Conservation (phyloP, 2,888 invertebrate species). For the Lithophane leautieri region DNA sequence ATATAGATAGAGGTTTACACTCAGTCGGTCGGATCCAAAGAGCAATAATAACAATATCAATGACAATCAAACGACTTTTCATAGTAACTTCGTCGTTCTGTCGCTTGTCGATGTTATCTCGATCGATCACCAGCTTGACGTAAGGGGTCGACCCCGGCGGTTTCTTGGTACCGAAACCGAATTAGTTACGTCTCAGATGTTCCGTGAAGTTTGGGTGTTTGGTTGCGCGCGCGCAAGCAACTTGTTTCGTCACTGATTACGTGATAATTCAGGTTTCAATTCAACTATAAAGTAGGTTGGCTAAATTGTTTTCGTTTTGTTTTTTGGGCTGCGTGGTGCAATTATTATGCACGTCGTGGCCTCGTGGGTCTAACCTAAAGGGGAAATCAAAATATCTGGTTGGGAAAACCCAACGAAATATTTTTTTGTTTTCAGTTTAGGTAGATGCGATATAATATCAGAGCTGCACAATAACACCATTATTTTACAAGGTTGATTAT, state of each 20-base stretch:
- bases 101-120: constrained; percentile 62
- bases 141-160: constrained; percentile 57
- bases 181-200: constrained; percentile 63
- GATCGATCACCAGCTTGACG: constrained; percentile 73
- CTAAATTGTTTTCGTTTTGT: constrained; percentile 26
- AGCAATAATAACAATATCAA: not conserved
- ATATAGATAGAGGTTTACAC: too few species aligned
- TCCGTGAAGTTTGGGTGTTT: constrained; percentile 53
- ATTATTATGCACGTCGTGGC: constrained; percentile 8
- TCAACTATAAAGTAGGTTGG: constrained; percentile 37
- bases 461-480: too few species aligned
- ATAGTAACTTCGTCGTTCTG: constrained; percentile 38
- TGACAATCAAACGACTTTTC: constrained; percentile 36
- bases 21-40: too few species aligned
- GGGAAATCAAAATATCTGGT: constrained; percentile 9
- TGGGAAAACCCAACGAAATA: constrained; percentile 22
- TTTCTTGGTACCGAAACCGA: constrained; percentile 62
- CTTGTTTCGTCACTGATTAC: constrained; percentile 59
- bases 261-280: constrained; percentile 36
- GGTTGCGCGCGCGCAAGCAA: constrained; percentile 38
- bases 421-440: not conserved
- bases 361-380: not conserved
- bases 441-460: not conserved
- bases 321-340: constrained; percentile 24
- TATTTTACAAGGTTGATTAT: too few species aligned